Percentiles rank a stretch among this genome's conserved stretches.
phyloP scores from a whole-genome alignment of 2,113 vertebrate species.

The Heteronetta atricapilla region DNA sequence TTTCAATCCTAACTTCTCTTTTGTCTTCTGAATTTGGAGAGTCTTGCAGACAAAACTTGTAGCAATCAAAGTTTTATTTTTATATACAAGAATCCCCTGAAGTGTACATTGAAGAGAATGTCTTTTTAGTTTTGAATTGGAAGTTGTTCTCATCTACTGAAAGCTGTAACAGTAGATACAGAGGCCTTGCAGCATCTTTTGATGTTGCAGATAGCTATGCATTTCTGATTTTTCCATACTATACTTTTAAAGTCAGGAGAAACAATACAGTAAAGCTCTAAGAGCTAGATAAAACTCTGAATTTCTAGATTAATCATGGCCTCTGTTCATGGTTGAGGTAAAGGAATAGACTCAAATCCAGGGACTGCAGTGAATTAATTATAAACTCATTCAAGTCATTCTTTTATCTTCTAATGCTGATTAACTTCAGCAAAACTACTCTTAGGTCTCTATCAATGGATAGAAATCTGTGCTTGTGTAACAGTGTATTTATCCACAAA shows the following conservation, averaged over 20 bases:
- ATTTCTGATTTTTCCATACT: not conserved
- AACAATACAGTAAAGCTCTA: not conserved
- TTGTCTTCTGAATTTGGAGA: not conserved
- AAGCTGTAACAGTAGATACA: not conserved
- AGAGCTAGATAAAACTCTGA: not conserved
- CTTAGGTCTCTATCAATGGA: not conserved
- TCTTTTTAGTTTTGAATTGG: not conserved
- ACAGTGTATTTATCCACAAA: not conserved
- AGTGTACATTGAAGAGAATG: not conserved
- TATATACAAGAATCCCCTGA: not conserved
- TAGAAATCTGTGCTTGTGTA: not conserved
- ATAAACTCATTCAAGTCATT: not conserved
- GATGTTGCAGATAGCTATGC: not conserved
- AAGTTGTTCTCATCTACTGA: not conserved
- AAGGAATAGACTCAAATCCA: not conserved
- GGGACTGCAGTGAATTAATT: not conserved
- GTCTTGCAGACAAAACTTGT: not conserved
- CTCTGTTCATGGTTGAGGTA: not conserved
- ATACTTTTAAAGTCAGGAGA: not conserved
- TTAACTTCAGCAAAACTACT: not conserved
- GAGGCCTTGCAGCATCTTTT: not conserved
- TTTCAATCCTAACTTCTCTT: not conserved
- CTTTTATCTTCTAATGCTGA: not conserved
- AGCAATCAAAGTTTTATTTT: not conserved
- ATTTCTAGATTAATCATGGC: not conserved